Percentiles rank a stretch among this genome's conserved stretches.
phyloP scores from a whole-genome alignment of 2,797 vertebrate species.

The Catharus ustulatus region DNA sequence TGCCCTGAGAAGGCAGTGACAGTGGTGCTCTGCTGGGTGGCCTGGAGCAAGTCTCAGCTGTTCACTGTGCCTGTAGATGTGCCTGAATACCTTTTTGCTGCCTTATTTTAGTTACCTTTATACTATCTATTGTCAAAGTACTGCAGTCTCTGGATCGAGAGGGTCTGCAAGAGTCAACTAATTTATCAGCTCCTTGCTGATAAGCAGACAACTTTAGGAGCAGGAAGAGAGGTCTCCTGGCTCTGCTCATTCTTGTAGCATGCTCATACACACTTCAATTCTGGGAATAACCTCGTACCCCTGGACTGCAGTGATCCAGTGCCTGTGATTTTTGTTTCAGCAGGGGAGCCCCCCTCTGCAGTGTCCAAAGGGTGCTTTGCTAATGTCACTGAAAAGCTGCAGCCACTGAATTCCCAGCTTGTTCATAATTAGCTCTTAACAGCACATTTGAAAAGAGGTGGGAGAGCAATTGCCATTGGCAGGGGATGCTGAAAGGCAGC shows the following conservation, averaged over 20 bases:
- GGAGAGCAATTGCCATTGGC: conserved; percentile 6
- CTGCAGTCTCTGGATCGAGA: background rate
- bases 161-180: background rate
- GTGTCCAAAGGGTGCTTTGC: background rate
- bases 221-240: background rate
- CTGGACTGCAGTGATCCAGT: background rate
- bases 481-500: background rate
- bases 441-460: conserved; percentile 37
- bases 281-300: background rate
- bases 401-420: conserved; percentile 16
- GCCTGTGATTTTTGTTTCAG: background rate
- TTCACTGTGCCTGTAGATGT: background rate
- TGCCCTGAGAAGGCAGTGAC: background rate
- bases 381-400: background rate
- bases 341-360: background rate
- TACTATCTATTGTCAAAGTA: background rate
- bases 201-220: background rate
- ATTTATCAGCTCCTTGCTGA: background rate
- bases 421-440: conserved; percentile 66
- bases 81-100: background rate
- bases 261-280: background rate
- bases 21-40: background rate
- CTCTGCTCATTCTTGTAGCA: background rate
- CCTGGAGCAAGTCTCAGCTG: background rate
- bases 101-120: background rate